phyloP scores from a whole-genome alignment of 1,140 invertebrate genomes.

The Periplaneta americana region DNA sequence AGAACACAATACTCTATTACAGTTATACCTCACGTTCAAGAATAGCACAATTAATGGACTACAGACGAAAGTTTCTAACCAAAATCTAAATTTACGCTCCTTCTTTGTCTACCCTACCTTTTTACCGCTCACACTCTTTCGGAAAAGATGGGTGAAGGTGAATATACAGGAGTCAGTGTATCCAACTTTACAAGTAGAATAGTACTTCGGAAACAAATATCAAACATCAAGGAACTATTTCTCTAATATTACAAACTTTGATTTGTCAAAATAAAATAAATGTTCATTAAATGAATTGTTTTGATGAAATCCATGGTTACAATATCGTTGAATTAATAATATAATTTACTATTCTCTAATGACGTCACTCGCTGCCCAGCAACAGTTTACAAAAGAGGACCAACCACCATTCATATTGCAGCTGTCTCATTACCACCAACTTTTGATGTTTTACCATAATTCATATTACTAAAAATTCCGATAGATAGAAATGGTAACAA shows the following conservation, averaged over 20 bases:
- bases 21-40: not conserved
- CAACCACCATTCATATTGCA: too few relatives aligned
- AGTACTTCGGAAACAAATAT: not conserved
- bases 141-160: slow-evolving; percentile 12
- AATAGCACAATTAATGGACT: not conserved
- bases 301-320: not conserved
- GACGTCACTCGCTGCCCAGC: not conserved
- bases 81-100: not conserved
- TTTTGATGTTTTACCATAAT: too few relatives aligned
- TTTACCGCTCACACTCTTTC: slow-evolving; percentile 14
- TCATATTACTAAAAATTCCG: too few relatives aligned
- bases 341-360: not conserved
- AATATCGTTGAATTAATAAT: not conserved
- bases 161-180: not conserved
- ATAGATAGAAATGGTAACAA: too few relatives aligned
- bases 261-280: not conserved
- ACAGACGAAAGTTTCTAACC: not conserved
- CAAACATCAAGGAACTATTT: not conserved
- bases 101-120: slow-evolving; percentile 15
- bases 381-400: too few relatives aligned
- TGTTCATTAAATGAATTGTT: not conserved
- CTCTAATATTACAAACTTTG: not conserved
- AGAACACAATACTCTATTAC: not conserved
- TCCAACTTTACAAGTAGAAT: not conserved
- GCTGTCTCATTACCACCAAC: too few relatives aligned